Percentiles rank a stretch among this genome's conserved stretches.
Evolutionary conservation across 1,140 invertebrate genomes (phyloP).

Genomic region (Drosophila kikkawai): DNA sequence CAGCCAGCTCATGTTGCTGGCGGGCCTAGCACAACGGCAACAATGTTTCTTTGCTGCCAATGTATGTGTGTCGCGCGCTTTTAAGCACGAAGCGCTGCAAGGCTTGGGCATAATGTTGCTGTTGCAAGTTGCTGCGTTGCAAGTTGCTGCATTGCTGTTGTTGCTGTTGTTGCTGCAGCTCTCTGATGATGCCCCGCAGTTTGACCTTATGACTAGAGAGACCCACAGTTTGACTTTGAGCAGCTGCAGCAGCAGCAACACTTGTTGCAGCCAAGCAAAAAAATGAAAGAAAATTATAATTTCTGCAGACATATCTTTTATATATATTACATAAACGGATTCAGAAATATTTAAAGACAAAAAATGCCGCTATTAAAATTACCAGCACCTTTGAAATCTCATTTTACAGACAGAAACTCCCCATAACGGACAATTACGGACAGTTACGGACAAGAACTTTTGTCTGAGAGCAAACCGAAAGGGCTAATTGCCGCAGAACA

Average conservation of each 20-base stretch:
- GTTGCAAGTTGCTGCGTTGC: conserved; percentile 8
- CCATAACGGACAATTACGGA: background rate
- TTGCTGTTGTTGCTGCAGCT: background rate
- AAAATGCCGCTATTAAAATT: background rate
- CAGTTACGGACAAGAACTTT: background rate
- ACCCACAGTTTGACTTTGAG: conserved; percentile 54
- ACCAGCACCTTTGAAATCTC: background rate
- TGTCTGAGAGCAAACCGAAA: background rate
- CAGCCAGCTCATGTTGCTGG: conserved; percentile 60
- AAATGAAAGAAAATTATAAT: background rate
- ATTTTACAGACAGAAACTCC: background rate
- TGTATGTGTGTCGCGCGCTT: conserved; percentile 61
- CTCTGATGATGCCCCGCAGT: conserved; percentile 48
- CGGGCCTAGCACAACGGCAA: conserved; percentile 47
- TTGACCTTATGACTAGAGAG: conserved; percentile 65
- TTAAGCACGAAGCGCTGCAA: conserved; percentile 67
- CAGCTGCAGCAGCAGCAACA: conserved; percentile 10
- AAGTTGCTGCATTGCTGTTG: background rate
- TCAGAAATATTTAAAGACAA: background rate
- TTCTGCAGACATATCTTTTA: background rate
- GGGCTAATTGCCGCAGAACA: conserved; percentile 29
- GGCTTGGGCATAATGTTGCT: conserved; percentile 39
- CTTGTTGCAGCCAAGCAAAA: conserved; percentile 19
- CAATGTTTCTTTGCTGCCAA: conserved; percentile 49
- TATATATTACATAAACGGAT: background rate